phyloP scores from a whole-genome alignment of 2,113 vertebrate species.

The Zootoca vivipara region DNA sequence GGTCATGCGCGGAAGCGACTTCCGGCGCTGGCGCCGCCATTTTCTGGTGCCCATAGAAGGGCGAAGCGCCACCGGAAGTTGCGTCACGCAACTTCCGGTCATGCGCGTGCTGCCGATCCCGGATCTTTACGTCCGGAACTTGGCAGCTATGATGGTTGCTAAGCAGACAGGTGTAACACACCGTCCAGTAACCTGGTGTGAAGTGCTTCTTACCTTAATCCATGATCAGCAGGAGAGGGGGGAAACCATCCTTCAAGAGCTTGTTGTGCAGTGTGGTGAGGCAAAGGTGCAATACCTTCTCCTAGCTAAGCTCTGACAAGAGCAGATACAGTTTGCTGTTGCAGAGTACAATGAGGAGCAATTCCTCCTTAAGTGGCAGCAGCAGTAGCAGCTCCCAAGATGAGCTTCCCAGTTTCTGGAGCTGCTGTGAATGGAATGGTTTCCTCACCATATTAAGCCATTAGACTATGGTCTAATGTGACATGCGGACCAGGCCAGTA shows the following conservation, averaged over 20 bases:
- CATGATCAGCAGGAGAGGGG: neutral
- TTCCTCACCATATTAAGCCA: too few relatives aligned
- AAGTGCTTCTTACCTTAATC: neutral
- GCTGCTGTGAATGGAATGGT: neutral
- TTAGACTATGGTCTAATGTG: too few relatives aligned
- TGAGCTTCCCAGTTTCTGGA: neutral
- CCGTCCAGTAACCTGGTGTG: neutral
- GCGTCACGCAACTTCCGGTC: too few relatives aligned
- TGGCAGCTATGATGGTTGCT: too few relatives aligned
- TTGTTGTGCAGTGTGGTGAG: neutral
- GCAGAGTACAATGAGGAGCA: neutral
- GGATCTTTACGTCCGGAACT: too few relatives aligned
- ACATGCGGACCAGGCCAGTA: neutral
- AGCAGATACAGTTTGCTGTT: neutral
- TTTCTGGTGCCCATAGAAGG: too few relatives aligned
- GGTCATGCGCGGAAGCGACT: too few relatives aligned
- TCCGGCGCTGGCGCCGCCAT: too few relatives aligned
- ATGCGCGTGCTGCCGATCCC: too few relatives aligned
- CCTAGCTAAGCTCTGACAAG: neutral
- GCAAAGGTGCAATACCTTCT: neutral
- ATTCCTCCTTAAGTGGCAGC: neutral
- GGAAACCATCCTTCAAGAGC: neutral
- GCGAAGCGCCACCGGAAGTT: too few relatives aligned
- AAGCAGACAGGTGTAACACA: too few relatives aligned
- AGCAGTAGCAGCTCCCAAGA: neutral